phyloP scores from a whole-genome alignment of 2,797 vertebrate species.

The Gymnoscopelus braueri region DNA sequence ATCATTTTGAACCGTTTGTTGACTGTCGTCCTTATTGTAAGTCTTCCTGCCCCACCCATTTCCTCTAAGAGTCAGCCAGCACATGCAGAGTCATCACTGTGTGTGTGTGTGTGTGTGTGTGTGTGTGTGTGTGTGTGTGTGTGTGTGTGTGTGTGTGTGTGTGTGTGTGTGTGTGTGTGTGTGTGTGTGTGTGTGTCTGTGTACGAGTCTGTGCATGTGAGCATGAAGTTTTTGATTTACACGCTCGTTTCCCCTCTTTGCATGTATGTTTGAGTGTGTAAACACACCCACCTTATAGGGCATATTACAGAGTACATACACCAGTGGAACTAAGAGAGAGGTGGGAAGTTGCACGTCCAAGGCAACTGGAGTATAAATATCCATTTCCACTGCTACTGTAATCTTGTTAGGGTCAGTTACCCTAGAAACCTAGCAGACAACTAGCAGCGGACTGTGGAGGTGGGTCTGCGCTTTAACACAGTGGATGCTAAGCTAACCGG shows the following conservation, averaged over 20 bases:
- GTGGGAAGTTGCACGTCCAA: conserved; percentile 18
- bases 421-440: background rate
- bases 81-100: conserved; percentile 17
- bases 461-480: too few species aligned
- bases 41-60: conserved; percentile 17
- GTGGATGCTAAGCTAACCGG: conserved; percentile 22
- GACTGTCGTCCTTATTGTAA: conserved; percentile 38
- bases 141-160: background rate
- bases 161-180: background rate
- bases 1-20: conserved; percentile 27
- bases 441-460: background rate
- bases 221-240: too few species aligned
- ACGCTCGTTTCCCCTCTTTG: too few species aligned
- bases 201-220: background rate
- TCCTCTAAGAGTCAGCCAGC: conserved; percentile 14
- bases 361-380: conserved; percentile 45
- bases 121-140: background rate
- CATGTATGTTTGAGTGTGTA: too few species aligned
- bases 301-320: too few species aligned
- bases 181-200: background rate
- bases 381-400: conserved; percentile 47
- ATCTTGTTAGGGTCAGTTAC: conserved; percentile 45
- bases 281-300: too few species aligned
- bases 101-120: conserved; percentile 11
- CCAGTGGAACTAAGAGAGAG: background rate